Conservation (phyloP, 2,797 vertebrate genomes). For the Bradypodion ventrale region DNA sequence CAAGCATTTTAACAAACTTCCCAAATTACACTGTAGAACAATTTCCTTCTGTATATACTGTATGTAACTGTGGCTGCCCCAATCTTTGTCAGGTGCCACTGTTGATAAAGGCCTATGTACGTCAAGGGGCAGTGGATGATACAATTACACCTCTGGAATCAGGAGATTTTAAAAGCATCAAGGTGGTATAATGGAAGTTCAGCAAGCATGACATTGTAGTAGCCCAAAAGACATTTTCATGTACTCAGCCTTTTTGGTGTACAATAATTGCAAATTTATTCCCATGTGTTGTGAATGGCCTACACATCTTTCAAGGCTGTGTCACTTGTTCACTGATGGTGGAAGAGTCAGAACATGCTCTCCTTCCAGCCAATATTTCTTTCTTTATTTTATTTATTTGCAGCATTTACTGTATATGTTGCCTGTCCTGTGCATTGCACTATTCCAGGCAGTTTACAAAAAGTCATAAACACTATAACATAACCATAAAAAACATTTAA, state of each 20-base stretch:
- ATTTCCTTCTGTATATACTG: neutral
- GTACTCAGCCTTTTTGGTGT: neutral
- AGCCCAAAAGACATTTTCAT: neutral
- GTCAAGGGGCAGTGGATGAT: neutral
- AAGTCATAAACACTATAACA: no score
- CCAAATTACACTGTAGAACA: neutral
- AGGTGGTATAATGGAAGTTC: neutral
- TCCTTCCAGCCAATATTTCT: neutral
- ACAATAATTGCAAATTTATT: neutral
- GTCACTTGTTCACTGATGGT: neutral
- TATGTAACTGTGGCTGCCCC: neutral
- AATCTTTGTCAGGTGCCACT: no score
- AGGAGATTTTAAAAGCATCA: neutral
- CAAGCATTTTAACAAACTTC: slow-evolving; percentile 2
- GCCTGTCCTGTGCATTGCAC: no score
- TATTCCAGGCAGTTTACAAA: no score
- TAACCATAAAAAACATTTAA: no score
- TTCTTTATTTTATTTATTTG: no score
- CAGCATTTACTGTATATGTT: no score
- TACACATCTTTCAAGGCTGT: neutral
- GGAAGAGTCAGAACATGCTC: neutral
- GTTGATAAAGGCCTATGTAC: neutral
- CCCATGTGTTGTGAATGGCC: neutral
- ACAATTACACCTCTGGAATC: neutral
- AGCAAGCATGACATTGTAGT: neutral